Conservation (phyloP, 2,888 invertebrate species). For the Keiferia lycopersicella region DNA sequence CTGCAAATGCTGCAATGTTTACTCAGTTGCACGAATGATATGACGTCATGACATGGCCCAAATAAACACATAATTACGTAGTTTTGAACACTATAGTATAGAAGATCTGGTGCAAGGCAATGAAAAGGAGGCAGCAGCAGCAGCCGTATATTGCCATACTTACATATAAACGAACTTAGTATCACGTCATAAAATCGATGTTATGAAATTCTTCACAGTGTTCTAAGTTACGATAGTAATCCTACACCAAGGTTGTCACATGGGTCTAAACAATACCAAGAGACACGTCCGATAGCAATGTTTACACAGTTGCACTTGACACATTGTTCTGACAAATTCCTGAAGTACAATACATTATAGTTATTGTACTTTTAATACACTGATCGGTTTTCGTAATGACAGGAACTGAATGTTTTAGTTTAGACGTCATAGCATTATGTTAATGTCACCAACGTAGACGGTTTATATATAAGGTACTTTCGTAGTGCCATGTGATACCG, state of each 20-base stretch:
- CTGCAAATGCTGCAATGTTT: slow-evolving; percentile 5
- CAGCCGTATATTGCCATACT: too few relatives aligned
- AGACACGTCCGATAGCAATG: slow-evolving; percentile 32
- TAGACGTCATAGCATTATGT: not conserved
- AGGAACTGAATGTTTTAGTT: slow-evolving; percentile 5
- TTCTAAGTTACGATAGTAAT: slow-evolving; percentile 5
- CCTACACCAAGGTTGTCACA: not conserved
- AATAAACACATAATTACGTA: not conserved
- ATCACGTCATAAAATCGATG: too few relatives aligned
- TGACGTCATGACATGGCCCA: not conserved
- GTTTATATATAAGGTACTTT: too few relatives aligned
- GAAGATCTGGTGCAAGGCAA: too few relatives aligned
- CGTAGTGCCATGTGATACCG: too few relatives aligned
- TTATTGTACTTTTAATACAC: slow-evolving; percentile 33
- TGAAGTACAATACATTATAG: slow-evolving; percentile 51
- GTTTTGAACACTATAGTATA: too few relatives aligned
- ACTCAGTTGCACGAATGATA: not conserved
- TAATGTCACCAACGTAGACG: not conserved
- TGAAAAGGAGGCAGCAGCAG: too few relatives aligned
- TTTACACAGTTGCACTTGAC: slow-evolving; percentile 61
- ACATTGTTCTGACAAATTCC: slow-evolving; percentile 54
- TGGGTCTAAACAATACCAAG: not conserved
- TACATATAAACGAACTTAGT: too few relatives aligned
- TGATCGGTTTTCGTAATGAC: too few relatives aligned
- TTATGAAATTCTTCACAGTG: too few relatives aligned